These are phyloP conservation scores for Camelus dromedarius DNA, from an alignment of 2,113 vertebrate species.

Conservation along the genomic window DNA sequence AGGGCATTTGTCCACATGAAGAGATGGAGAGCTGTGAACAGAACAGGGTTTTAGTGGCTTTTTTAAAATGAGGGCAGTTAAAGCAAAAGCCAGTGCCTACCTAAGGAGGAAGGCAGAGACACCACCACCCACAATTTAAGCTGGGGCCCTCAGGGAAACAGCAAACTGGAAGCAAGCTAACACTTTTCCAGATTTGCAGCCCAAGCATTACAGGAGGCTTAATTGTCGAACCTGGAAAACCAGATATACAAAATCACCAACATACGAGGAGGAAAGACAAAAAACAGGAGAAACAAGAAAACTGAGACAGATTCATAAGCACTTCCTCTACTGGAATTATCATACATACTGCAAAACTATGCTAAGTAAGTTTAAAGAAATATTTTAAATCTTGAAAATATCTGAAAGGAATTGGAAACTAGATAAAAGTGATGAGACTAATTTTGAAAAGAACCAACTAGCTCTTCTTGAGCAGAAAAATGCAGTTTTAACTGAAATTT, in stretches of 20 bases:
- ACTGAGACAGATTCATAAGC: neutral
- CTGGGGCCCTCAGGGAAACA: neutral
- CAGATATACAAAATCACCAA: neutral
- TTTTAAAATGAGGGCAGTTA: neutral
- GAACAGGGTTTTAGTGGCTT: neutral
- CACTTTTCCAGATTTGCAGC: neutral
- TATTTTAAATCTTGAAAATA: conserved; percentile 6
- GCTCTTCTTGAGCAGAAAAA: neutral
- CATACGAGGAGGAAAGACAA: neutral
- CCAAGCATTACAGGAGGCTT: neutral
- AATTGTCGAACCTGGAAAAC: neutral
- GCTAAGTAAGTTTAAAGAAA: neutral
- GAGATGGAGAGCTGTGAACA: neutral
- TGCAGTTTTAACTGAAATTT: neutral
- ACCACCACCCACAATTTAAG: neutral
- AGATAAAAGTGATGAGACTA: neutral
- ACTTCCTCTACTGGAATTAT: neutral
- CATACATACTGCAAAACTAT: neutral
- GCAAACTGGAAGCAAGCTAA: neutral
- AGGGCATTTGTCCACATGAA: neutral
- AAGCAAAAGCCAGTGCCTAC: neutral
- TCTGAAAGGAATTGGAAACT: neutral
- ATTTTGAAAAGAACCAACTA: neutral
- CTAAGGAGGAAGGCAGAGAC: neutral
- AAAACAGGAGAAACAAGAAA: neutral